Evolutionary conservation across 2,113 vertebrate genomes (phyloP).

Genomic region (Oriolus oriolus): DNA sequence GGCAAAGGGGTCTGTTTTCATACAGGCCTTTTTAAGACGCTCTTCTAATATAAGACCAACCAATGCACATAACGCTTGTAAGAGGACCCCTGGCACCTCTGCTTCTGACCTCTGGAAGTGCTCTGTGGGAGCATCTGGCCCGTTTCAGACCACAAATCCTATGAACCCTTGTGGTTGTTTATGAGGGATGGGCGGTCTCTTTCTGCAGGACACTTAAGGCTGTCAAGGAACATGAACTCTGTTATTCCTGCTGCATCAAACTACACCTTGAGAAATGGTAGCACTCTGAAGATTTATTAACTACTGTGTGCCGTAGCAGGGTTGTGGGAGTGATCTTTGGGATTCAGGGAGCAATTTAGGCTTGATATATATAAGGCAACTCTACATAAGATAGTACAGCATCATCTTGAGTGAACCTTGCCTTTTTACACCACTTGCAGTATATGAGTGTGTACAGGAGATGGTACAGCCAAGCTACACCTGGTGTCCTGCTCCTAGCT

Average conservation of each 20-base stretch:
- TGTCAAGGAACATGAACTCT: neutral
- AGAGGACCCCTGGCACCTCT: neutral
- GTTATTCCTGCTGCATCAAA: neutral
- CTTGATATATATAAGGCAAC: neutral
- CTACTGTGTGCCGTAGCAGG: neutral
- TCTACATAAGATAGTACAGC: neutral
- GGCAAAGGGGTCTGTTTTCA: neutral
- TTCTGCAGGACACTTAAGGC: neutral
- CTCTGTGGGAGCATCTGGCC: neutral
- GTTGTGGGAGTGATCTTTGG: neutral
- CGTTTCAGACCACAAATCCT: neutral
- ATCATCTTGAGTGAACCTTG: neutral
- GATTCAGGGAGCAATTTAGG: neutral
- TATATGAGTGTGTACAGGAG: neutral
- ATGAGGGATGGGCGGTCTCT: neutral
- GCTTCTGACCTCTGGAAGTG: neutral
- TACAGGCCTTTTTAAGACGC: neutral
- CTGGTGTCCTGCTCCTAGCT: neutral
- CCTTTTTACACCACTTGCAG: neutral
- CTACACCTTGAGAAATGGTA: neutral
- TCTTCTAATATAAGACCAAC: neutral
- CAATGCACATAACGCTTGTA: neutral
- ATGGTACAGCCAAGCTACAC: neutral
- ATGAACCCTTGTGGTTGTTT: neutral
- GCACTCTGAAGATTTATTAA: neutral